Conservation (phyloP, 2,797 vertebrate genomes). For the Oreonectes daqikongensis region DNA sequence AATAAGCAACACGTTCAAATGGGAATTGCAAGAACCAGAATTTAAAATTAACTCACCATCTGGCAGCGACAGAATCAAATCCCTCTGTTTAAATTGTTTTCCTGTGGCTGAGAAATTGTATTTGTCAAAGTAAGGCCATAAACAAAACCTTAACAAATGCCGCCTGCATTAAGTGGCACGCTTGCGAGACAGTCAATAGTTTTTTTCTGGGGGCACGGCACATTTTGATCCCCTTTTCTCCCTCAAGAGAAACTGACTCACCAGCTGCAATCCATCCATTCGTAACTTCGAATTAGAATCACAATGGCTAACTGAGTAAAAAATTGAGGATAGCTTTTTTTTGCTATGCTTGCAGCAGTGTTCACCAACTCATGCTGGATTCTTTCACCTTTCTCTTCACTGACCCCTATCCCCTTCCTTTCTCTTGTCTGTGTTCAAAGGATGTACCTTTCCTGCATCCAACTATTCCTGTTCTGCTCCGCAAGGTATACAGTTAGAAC, state of each 20-base stretch:
- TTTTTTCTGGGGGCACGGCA: slow-evolving; percentile 1
- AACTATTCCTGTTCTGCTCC: not conserved
- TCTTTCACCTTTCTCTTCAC: slow-evolving; percentile 21
- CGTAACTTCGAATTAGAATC: slow-evolving; percentile 12
- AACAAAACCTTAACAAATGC: slow-evolving; percentile 37
- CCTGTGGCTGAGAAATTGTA: slow-evolving; percentile 25
- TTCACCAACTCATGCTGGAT: not conserved
- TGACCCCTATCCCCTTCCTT: not conserved
- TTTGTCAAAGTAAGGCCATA: slow-evolving; percentile 38
- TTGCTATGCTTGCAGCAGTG: slow-evolving; percentile 17
- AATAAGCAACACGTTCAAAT: slow-evolving; percentile 30
- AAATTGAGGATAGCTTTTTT: not conserved
- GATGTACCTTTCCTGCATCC: not conserved
- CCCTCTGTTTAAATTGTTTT: slow-evolving; percentile 11
- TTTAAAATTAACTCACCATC: slow-evolving; percentile 44
- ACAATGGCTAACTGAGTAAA: not conserved
- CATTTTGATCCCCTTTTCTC: not conserved
- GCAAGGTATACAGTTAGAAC: not conserved
- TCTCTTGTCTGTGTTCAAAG: slow-evolving; percentile 4
- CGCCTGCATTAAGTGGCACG: not conserved
- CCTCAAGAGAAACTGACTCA: slow-evolving; percentile 19
- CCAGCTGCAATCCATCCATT: not conserved
- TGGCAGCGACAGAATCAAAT: slow-evolving; percentile 33
- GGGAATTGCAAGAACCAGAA: slow-evolving; percentile 39
- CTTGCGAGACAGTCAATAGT: slow-evolving; percentile 9